phyloP scores from a whole-genome alignment of 2,797 vertebrate genomes.

The Amazona finschi region DNA sequence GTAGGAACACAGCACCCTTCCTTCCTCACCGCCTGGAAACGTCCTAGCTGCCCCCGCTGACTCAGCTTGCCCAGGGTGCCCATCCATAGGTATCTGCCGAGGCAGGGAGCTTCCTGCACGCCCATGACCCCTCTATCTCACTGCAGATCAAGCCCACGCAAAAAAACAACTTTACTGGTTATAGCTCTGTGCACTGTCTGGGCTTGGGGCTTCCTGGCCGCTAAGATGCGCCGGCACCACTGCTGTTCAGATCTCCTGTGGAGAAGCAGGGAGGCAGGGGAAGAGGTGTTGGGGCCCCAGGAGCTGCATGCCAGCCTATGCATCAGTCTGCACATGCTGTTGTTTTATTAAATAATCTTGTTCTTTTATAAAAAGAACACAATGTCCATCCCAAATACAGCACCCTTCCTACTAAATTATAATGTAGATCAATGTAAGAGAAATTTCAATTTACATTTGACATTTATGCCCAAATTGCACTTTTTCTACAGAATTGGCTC shows the following conservation, averaged over 20 bases:
- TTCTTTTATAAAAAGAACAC: neutral
- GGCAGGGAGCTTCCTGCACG: neutral
- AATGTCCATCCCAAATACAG: neutral
- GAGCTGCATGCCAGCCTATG: neutral
- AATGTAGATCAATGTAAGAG: neutral
- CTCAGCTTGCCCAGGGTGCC: neutral
- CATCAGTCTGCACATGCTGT: neutral
- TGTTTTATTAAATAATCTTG: neutral
- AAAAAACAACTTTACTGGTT: neutral
- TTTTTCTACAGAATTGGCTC: neutral
- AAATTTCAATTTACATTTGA: constrained; percentile 21
- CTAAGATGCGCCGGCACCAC: accelerated
- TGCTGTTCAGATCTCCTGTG: neutral
- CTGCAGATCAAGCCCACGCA: neutral
- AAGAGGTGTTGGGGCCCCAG: accelerated
- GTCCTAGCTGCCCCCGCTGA: neutral
- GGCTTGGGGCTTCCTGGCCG: accelerated
- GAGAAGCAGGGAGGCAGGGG: neutral
- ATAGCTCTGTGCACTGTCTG: neutral
- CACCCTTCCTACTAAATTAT: constrained; percentile 26
- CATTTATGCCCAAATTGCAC: neutral
- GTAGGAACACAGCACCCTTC: neutral
- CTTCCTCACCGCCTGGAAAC: accelerated
- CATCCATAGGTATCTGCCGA: accelerated
- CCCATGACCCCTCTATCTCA: neutral